These are phyloP conservation scores for Agonum fuliginosum DNA, from an alignment of 2,888 invertebrate species.

Conservation along the genomic window DNA sequence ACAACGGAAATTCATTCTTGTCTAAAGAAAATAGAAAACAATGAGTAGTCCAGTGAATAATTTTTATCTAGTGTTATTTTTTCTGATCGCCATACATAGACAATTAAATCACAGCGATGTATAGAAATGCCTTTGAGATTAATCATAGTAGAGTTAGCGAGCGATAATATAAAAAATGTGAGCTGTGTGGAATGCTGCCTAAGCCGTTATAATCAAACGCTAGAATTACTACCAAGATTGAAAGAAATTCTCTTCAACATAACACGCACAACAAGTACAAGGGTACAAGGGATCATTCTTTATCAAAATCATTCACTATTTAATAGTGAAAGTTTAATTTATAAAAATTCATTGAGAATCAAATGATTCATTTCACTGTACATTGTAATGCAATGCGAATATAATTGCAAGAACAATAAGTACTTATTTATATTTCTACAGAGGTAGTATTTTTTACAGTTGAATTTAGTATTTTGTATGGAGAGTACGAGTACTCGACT, in stretches of 20 bases:
- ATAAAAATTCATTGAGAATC: slow-evolving; percentile 19
- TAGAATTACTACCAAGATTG: neutral
- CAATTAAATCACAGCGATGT: slow-evolving; percentile 40
- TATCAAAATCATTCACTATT: too few relatives aligned
- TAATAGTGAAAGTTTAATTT: slow-evolving; percentile 31
- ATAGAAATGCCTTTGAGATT: slow-evolving; percentile 44
- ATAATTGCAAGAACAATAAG: slow-evolving; percentile 12
- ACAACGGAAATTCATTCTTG: neutral
- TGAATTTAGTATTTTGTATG: neutral
- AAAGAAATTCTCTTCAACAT: neutral
- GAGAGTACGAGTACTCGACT: neutral
- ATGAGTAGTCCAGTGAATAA: neutral
- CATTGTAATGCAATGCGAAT: slow-evolving; percentile 1
- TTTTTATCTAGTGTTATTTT: too few relatives aligned
- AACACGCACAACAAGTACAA: too few relatives aligned
- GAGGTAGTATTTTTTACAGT: neutral
- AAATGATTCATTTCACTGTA: neutral
- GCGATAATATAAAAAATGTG: slow-evolving; percentile 37
- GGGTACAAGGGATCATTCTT: too few relatives aligned
- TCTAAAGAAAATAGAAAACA: neutral
- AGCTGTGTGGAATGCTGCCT: slow-evolving; percentile 31
- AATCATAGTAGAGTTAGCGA: slow-evolving; percentile 43
- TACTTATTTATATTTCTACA: slow-evolving; percentile 1
- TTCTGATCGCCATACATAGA: slow-evolving; percentile 35
- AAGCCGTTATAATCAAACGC: slow-evolving; percentile 47